These are phyloP conservation scores for Lasaia peninsularis DNA, from an alignment of 1,140 invertebrate genomes.

Conservation along the genomic window DNA sequence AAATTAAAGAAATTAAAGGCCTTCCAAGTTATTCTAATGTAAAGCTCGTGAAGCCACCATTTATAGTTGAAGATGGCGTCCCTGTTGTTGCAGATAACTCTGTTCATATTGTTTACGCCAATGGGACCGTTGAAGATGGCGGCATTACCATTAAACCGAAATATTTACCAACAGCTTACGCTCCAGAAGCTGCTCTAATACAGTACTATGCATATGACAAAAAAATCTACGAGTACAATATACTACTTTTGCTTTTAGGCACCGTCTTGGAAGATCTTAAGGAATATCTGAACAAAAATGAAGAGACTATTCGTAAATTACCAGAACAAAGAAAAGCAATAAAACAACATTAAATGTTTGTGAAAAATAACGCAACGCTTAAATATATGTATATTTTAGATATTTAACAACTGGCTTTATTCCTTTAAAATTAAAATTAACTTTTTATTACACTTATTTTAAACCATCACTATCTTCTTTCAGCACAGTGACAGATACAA, in stretches of 20 bases:
- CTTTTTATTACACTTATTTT: no score
- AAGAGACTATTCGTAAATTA: background rate
- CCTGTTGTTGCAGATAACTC: constrained; percentile 33
- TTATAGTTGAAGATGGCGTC: constrained; percentile 35
- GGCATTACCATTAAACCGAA: constrained; percentile 27
- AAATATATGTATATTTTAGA: no score
- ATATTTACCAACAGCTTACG: constrained; percentile 29
- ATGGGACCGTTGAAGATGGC: constrained; percentile 33
- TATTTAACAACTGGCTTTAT: no score
- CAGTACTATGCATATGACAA: constrained; percentile 50
- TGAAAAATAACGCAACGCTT: no score
- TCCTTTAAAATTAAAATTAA: no score
- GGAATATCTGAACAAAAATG: background rate
- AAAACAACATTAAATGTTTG: background rate
- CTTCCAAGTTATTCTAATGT: constrained; percentile 31
- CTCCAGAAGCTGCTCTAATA: constrained; percentile 38
- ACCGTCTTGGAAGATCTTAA: constrained; percentile 15
- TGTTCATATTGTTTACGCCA: constrained; percentile 31
- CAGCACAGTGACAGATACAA: no score
- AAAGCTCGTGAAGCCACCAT: constrained; percentile 37
- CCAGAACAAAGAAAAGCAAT: background rate
- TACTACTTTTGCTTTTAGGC: background rate
- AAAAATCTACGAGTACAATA: constrained; percentile 54
- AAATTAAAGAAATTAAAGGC: constrained; percentile 32
- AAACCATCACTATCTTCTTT: no score